Conservation (phyloP, 1,140 invertebrate species). For the Anthonomus grandis region DNA sequence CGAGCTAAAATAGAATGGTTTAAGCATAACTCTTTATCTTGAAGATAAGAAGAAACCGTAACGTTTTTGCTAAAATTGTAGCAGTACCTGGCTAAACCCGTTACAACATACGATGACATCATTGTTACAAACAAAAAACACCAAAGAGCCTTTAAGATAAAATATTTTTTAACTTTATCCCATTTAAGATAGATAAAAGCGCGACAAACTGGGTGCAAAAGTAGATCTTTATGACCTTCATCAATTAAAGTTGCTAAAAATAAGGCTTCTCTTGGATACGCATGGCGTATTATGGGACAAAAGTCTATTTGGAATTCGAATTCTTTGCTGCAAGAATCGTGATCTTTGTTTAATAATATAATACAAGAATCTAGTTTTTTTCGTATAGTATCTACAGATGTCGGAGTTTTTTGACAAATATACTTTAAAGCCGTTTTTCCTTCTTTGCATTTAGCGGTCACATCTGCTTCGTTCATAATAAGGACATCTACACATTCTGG, state of each 20-base stretch:
- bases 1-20: constrained; percentile 69
- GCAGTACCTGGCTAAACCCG: constrained; percentile 70
- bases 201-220: constrained; percentile 76
- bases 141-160: constrained; percentile 71
- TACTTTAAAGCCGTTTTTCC: constrained; percentile 76
- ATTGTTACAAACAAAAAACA: constrained; percentile 75
- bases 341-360: constrained; percentile 68
- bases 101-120: constrained; percentile 73
- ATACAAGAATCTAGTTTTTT: constrained; percentile 73
- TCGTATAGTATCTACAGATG: constrained; percentile 69
- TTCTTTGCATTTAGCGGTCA: constrained; percentile 76
- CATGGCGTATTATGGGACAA: constrained; percentile 69
- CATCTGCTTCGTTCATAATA: constrained; percentile 77
- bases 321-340: constrained; percentile 69
- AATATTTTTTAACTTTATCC: constrained; percentile 83
- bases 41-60: constrained; percentile 59
- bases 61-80: constrained; percentile 69
- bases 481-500: constrained; percentile 77
- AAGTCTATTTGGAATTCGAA: constrained; percentile 77
- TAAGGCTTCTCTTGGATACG: constrained; percentile 71
- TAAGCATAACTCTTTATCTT: constrained; percentile 57
- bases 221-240: constrained; percentile 75
- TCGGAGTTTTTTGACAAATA: constrained; percentile 75
- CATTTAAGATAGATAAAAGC: constrained; percentile 81
- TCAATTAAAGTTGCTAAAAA: constrained; percentile 77